Evolutionary conservation across 2,888 invertebrate species (phyloP).

Genomic region (Brenthis ino): DNA sequence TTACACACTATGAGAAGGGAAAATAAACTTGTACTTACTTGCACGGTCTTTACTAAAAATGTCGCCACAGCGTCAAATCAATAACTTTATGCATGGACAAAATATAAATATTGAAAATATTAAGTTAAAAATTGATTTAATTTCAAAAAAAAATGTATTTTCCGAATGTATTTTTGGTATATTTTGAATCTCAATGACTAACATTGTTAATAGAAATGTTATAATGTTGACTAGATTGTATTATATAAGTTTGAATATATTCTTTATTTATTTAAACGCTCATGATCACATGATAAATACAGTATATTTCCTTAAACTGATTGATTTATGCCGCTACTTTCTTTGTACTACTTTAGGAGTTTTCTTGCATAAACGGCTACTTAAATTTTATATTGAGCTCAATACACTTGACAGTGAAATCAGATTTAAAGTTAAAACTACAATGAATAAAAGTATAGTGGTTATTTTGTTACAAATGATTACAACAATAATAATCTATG

Average conservation of each 20-base stretch:
- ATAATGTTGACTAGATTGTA: not conserved
- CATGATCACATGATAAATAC: no score
- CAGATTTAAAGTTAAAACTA: not conserved
- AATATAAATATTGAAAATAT: not conserved
- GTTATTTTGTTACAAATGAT: not conserved
- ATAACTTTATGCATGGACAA: not conserved
- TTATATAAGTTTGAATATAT: not conserved
- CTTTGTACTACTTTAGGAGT: not conserved
- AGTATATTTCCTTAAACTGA: not conserved
- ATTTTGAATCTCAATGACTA: not conserved
- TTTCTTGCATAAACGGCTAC: conserved; percentile 1
- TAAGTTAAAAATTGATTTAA: not conserved
- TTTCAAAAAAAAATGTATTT: conserved; percentile 1
- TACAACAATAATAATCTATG: not conserved
- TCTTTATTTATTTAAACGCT: not conserved
- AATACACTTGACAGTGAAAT: not conserved
- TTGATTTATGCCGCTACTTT: not conserved
- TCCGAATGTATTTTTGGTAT: not conserved
- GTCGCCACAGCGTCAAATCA: conserved; percentile 1
- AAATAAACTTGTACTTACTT: no score
- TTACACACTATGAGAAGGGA: not conserved
- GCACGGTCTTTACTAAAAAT: not conserved
- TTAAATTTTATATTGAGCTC: not conserved
- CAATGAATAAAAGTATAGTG: not conserved
- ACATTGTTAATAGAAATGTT: not conserved